phyloP scores from a whole-genome alignment of 1,140 invertebrate genomes.

The Diabrotica virgifera region DNA sequence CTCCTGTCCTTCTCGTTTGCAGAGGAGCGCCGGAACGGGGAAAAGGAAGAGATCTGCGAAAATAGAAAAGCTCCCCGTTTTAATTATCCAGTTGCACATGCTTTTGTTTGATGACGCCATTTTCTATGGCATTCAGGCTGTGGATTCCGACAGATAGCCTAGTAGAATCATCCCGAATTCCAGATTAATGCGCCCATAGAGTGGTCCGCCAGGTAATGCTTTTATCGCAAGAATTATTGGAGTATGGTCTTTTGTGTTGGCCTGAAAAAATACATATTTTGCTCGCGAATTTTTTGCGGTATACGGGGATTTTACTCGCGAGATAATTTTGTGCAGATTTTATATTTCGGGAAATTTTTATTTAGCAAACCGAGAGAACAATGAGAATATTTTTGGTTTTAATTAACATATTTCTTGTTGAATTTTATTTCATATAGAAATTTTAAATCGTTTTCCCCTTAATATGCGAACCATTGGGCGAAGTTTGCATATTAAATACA shows the following conservation, averaged over 20 bases:
- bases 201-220: not conserved
- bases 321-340: too few relatives aligned
- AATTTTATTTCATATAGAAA: too few relatives aligned
- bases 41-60: conserved; percentile 6
- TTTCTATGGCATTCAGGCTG: conserved; percentile 8
- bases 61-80: conserved; percentile 18
- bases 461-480: too few relatives aligned
- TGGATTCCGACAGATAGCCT: not conserved
- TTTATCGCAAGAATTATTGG: not conserved
- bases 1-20: not conserved
- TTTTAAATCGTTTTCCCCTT: too few relatives aligned
- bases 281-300: too few relatives aligned
- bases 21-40: not conserved
- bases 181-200: not conserved
- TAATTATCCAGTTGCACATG: conserved; percentile 19
- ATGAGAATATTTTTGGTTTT: too few relatives aligned
- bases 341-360: too few relatives aligned
- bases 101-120: conserved; percentile 20
- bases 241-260: not conserved
- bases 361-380: too few relatives aligned
- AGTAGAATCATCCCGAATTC: not conserved
- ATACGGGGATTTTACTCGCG: too few relatives aligned
- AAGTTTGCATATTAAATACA: too few relatives aligned
- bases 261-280: too few relatives aligned
- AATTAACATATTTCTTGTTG: too few relatives aligned